Evolutionary conservation across 2,797 vertebrate genomes (phyloP), one percentile per base, ranked within the genome.

Genomic region (Dromococcyx pavoninus): DNA sequence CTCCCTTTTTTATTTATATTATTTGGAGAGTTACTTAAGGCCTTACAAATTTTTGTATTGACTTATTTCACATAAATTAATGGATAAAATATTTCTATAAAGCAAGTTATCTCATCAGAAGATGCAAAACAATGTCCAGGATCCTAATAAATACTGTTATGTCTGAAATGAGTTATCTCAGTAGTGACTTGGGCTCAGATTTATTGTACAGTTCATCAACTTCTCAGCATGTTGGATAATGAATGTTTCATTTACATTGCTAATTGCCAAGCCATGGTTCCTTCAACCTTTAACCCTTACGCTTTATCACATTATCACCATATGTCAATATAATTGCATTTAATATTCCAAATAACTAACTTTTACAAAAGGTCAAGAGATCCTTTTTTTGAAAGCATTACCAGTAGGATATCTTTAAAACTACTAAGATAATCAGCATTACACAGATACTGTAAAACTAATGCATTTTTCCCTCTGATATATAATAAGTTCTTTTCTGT

Each of bases 191-290:
- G 97, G 98, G 98, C 98, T 98, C 98, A 98, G 98, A 98, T 99
- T 98, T 99, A 98, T 98, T 98, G 98, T 98, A 99, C 99, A 99
- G 99, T 99, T 99, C 99, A 99, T 99, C 99, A 99, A 99, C 99
- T 99, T 99, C 99, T 98, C 99, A 99, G 99, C 99, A 98, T 98
- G 99, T 95, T 98, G 97, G 98, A 98, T 98, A 98, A 98, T 98
- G 98, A 98, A 98, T 98, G 98, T 98, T 98, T 99, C 98, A 99
- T 99, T 99, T 99, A 99, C 99, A 98, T 98, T 98, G 97, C 97
- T 98, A 98, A 98, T 98, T 98, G 98, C 97, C 97, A 98, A 98
- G 98, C 98, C 97, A 98, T 97, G 97, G 97, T 98, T 98, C 97
- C 97, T 78, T 94, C 98, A 98, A 98, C 98, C 98, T 98, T 98